phyloP scores from a whole-genome alignment of 1,140 invertebrate species.

The Anoplophora glabripennis region DNA sequence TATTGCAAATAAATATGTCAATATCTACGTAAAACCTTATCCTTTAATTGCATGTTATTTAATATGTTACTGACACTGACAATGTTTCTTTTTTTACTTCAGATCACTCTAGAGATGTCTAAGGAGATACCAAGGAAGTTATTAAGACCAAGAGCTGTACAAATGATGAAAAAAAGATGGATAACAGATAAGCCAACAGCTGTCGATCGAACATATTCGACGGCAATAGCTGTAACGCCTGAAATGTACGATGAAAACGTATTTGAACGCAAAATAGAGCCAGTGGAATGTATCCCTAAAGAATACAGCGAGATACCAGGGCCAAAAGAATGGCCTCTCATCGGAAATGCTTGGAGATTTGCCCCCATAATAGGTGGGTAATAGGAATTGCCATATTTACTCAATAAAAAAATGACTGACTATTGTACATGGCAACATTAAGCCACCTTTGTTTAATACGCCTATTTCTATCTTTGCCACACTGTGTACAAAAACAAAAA shows the following conservation, averaged over 20 bases:
- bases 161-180: neutral
- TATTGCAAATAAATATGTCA: neutral
- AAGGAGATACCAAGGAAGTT: slow-evolving; percentile 1
- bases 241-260: slow-evolving; percentile 27
- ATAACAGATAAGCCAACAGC: neutral
- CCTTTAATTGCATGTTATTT: neutral
- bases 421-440: too few relatives aligned
- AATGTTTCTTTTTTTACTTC: neutral
- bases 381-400: neutral
- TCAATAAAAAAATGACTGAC: too few relatives aligned
- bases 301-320: slow-evolving; percentile 71
- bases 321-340: slow-evolving; percentile 68
- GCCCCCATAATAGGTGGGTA: slow-evolving; percentile 63
- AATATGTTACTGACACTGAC: neutral
- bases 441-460: too few relatives aligned
- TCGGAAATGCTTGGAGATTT: slow-evolving; percentile 81
- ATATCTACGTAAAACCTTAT: neutral
- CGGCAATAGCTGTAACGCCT: slow-evolving; percentile 29
- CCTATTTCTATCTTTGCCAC: too few relatives aligned
- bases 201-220: slow-evolving; percentile 33
- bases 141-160: neutral
- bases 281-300: slow-evolving; percentile 5
- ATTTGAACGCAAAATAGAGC: slow-evolving; percentile 13
- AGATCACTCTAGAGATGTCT: neutral
- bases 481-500: too few relatives aligned